Percentiles rank a stretch among this genome's conserved stretches.
phyloP scores from a whole-genome alignment of 2,113 vertebrate genomes.

The Sula dactylatra region DNA sequence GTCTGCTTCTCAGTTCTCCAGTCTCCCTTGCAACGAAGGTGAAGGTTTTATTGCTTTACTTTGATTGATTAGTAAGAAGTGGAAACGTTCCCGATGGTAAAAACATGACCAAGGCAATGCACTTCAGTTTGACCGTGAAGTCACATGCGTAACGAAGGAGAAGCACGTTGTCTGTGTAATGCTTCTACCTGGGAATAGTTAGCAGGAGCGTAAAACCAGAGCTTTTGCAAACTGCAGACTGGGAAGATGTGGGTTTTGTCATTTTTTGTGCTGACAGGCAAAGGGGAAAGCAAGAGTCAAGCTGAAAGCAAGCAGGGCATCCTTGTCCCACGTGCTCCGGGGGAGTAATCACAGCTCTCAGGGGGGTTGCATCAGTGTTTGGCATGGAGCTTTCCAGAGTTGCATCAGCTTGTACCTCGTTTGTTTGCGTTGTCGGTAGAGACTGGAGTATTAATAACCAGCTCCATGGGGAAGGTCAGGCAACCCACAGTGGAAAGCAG shows the following conservation, averaged over 20 bases:
- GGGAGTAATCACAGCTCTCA: neutral
- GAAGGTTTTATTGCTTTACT: conserved; percentile 49
- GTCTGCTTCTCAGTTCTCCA: neutral
- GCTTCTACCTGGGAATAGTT: neutral
- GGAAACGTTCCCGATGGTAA: neutral
- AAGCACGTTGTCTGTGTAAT: neutral
- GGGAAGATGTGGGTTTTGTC: neutral
- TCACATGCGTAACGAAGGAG: neutral
- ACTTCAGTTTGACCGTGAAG: neutral
- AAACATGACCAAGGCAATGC: neutral
- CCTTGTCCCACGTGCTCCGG: neutral
- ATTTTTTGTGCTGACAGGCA: neutral
- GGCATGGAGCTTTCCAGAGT: conserved; percentile 26
- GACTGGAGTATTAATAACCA: conserved; percentile 45
- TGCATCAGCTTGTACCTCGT: conserved; percentile 61
- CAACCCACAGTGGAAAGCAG: conserved; percentile 54
- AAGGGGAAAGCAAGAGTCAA: neutral
- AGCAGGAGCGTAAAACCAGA: neutral
- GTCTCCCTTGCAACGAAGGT: neutral
- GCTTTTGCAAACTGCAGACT: neutral
- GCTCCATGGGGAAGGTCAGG: conserved; percentile 18
- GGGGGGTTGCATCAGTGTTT: conserved; percentile 24
- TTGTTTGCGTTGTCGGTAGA: conserved; percentile 11
- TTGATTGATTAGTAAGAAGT: neutral
- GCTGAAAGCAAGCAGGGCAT: neutral